Conservation (phyloP, 1,140 invertebrate genomes). For the Tetraneura akinire region DNA sequence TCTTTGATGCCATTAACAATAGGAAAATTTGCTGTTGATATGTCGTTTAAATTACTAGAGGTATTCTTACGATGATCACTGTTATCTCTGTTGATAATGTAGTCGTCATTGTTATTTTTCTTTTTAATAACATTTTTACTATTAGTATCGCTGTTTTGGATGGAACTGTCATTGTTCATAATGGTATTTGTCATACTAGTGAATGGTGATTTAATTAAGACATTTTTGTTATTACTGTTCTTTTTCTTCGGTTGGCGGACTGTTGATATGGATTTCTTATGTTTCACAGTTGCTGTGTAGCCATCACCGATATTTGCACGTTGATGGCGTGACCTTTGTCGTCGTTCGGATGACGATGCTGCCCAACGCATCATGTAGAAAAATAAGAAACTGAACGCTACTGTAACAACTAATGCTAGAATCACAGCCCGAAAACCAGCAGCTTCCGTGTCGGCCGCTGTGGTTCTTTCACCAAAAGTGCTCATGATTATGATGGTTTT, state of each 20-base stretch:
- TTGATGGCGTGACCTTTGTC: background rate
- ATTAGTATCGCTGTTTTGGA: background rate
- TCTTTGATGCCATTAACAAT: too few species aligned
- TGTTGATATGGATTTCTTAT: background rate
- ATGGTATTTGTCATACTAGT: background rate
- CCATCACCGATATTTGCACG: conserved; percentile 1
- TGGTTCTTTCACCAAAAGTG: background rate
- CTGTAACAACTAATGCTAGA: background rate
- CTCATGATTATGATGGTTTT: too few species aligned
- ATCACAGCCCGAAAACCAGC: background rate
- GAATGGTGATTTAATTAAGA: background rate
- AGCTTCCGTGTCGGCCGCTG: background rate
- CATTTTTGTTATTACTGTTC: background rate
- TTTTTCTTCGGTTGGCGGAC: background rate
- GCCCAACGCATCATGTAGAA: conserved; percentile 33
- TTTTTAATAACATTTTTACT: background rate
- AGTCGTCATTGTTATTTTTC: background rate
- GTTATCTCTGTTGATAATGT: background rate
- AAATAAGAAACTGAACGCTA: background rate
- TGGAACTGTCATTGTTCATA: background rate
- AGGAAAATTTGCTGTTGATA: background rate
- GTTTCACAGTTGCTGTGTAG: background rate
- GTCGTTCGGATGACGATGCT: conserved; percentile 3
- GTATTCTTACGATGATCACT: background rate
- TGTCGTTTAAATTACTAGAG: background rate